These are phyloP conservation scores for Halyomorpha halys DNA, from an alignment of 1,140 invertebrate genomes.

Conservation along the genomic window DNA sequence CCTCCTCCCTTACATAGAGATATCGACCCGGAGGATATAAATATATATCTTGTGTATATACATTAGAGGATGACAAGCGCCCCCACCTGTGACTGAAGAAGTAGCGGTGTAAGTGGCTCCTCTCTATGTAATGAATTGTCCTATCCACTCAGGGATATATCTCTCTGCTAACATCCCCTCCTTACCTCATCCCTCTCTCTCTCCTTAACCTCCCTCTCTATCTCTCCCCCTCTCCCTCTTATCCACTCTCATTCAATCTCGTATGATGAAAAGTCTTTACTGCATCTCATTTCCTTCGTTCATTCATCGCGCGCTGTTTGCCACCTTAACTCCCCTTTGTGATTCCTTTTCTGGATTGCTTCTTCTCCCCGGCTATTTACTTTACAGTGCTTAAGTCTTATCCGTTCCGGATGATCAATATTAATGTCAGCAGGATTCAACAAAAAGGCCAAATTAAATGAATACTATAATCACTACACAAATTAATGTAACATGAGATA, in stretches of 20 bases:
- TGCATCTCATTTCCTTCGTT: neutral
- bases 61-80: too few species aligned
- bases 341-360: neutral
- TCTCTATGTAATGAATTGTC: neutral
- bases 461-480: too few species aligned
- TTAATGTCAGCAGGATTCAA: too few species aligned
- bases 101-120: neutral
- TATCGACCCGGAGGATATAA: too few species aligned
- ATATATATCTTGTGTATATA: too few species aligned
- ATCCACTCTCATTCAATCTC: constrained; percentile 5
- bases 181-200: neutral
- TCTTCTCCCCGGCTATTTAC: neutral
- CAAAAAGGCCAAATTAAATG: too few species aligned
- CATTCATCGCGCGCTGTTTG: neutral
- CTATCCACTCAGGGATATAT: constrained; percentile 3
- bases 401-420: too few species aligned
- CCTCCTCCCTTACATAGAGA: too few species aligned
- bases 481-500: too few species aligned
- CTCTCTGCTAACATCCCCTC: neutral
- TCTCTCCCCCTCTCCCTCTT: neutral
- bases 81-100: too few species aligned
- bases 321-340: neutral
- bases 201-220: neutral
- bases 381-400: too few species aligned
- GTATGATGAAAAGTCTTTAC: constrained; percentile 11